Percentiles rank a stretch among this genome's conserved stretches.
Conservation (phyloP, 2,888 invertebrate species). For the Mythimna lalbum region DNA sequence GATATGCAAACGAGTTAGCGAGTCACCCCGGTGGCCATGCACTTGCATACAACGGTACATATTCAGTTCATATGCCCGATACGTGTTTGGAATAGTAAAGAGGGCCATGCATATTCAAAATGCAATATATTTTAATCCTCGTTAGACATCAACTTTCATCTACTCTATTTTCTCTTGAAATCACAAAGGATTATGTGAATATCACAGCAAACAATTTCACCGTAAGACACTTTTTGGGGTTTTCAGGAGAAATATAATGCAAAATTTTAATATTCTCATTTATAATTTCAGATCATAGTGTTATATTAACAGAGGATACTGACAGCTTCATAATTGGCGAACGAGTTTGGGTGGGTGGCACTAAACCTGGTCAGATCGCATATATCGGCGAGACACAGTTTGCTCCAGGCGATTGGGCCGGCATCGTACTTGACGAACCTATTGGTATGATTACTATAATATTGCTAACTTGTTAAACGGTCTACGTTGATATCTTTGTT, state of each 20-base stretch:
- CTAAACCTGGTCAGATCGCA: conserved; percentile 97
- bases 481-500: not conserved
- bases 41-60: conserved; percentile 83
- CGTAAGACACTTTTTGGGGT: not conserved
- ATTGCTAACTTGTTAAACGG: not conserved
- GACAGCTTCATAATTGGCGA: conserved; percentile 99
- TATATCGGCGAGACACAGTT: conserved; percentile 99
- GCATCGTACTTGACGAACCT: conserved; percentile 98
- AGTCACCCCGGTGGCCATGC: conserved; percentile 81
- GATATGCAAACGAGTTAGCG: conserved; percentile 83
- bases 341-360: conserved; percentile 97
- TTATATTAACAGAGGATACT: conserved; percentile 96
- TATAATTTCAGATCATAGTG: conserved; percentile 94
- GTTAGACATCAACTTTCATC: conserved; percentile 67
- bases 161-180: conserved; percentile 55
- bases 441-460: conserved; percentile 92
- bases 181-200: conserved; percentile 10
- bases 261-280: conserved; percentile 43
- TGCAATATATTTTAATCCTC: conserved; percentile 72
- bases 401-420: conserved; percentile 99
- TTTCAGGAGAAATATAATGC: conserved; percentile 20
- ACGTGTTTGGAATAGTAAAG: conserved; percentile 76
- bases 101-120: conserved; percentile 78
- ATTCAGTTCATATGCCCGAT: conserved; percentile 81
- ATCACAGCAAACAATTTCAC: not conserved